Evolutionary conservation across 2,888 invertebrate genomes (phyloP), one percentile per base, ranked within the genome.

Genomic region (Clostera curtula): DNA sequence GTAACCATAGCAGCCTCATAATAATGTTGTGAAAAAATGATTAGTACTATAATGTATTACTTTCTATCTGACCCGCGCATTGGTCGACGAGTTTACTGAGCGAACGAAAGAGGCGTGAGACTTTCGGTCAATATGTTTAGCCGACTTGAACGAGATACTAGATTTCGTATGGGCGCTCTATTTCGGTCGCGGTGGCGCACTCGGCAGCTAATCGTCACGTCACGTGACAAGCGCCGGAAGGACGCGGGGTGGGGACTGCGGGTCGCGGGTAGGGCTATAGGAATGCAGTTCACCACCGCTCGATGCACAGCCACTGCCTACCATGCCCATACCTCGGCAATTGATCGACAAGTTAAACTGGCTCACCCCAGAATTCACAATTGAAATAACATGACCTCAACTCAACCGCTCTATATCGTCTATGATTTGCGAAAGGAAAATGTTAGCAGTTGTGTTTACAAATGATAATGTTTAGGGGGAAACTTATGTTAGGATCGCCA

Each of bases 151-250:
- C 41, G 24, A 41, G 43, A 49, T 39, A 40, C 31, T 25, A 37
- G 41, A 40, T 44, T 27, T 39, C 68, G 60, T 66, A 68, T 63
- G 66, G 63, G 67, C 65, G 74, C 73, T 80, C 77, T 80, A 82
- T 80, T 80, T 80, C 68, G 74, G 77, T 80, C 70, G 69, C 70
- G 66, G 75, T 75, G 70, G 76, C 76, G 74, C 74, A 74, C 70
- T 76, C 75, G 63, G 67, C 69, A 62, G 79, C 80, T 82, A 79
- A 82, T 82, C 80, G 77, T 59, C 69, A 62, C 69, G 79, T 79
- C 80, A 80, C 79, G 80, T 82, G 82, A 80, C 75, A 68, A 68
- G 61, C 70, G 69, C 71, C 75, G 76, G 79, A 75, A 79, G 79
- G 71, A 69, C 73, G 79, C 66, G 74, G 74, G 76, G 76, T 58